Base-by-base conservation (phyloP, 2,888 invertebrate genomes). In the Chirona hameri region DNA sequence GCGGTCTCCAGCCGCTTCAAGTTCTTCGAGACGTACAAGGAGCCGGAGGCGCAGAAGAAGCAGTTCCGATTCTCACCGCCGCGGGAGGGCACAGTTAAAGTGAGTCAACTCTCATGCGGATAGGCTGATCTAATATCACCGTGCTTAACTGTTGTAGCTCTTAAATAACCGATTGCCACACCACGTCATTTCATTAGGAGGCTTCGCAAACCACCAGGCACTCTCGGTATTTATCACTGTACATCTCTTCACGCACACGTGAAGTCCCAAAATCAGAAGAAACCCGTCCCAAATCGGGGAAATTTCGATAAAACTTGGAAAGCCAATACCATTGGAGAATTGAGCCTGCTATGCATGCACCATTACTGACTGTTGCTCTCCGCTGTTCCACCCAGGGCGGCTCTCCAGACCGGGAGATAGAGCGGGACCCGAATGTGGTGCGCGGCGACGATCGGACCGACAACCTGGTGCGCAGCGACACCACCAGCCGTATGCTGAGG, bases 11-110 rank as follows among this genome's bases (percentile, higher is more conserved):
- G 82, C 87, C 91, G 94, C 86, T 97, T 96, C 91, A 93, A 94
- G 89, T 96, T 96, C 91, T 96, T 96, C 89, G 96, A 96, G 91
- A 93, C 93, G 0, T 96, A 94, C 90, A 91, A 91, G 87, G 93
- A 94, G 81, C 92, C 93, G 85, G 91, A 91, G 86, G 81, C 65
- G 31, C 89, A 91, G 85, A 91, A 92, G 86, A 93, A 92, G 88
- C 91, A 92, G 88, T 96, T 96, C 90, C 91, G 95, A 86, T 95
- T 96, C 89, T 96, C 96, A 69, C 96, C 96, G 84, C 96, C 96
- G 1, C 90, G 95, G 85, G 95, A 96, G 86, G 92, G 92, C 79
- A 83, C 82, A 31, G 83, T 81, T 39, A 83, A 85, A 85, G 85
- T 85, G 83, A 1, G 57, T 24, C n/a, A n/a, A n/a, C n/a, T n/a